Conservation (phyloP, 2,113 vertebrate genomes). For the Sakesphorus luctuosus region DNA sequence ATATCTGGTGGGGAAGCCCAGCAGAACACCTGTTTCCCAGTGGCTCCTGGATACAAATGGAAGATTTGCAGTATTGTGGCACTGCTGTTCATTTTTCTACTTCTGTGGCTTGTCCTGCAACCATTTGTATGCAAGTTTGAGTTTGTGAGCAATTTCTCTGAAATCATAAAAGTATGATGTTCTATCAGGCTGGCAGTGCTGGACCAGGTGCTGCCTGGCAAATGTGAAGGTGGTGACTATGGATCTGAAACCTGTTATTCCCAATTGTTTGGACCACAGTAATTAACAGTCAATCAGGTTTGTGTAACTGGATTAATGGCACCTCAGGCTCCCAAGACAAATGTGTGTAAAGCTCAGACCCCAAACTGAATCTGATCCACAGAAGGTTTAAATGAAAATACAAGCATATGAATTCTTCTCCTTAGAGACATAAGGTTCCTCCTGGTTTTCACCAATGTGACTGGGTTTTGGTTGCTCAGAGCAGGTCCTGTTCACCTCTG, state of each 20-base stretch:
- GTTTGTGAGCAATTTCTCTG: not conserved
- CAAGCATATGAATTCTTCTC: not conserved
- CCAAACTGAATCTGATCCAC: not conserved
- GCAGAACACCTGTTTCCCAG: conserved; percentile 19
- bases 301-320: not conserved
- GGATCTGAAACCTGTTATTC: not conserved
- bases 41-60: not conserved
- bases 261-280: not conserved
- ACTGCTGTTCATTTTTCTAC: not conserved
- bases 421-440: not conserved
- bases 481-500: not conserved
- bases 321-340: not conserved
- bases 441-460: not conserved
- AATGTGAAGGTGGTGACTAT: not conserved
- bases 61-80: not conserved
- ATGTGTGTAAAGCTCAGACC: not conserved
- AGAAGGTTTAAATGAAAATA: not conserved
- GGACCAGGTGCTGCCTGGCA: not conserved
- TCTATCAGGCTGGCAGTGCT: not conserved
- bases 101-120: not conserved
- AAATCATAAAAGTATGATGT: rapidly evolving
- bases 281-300: not conserved
- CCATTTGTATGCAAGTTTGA: not conserved
- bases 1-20: conserved; percentile 9
- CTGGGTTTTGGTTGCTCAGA: not conserved